A percentile compares a stretch with the other conserved stretches of the same genome.
These are phyloP conservation scores for Leucoraja ocellata DNA, from an alignment of 2,797 vertebrate genomes.

Conservation along the genomic window DNA sequence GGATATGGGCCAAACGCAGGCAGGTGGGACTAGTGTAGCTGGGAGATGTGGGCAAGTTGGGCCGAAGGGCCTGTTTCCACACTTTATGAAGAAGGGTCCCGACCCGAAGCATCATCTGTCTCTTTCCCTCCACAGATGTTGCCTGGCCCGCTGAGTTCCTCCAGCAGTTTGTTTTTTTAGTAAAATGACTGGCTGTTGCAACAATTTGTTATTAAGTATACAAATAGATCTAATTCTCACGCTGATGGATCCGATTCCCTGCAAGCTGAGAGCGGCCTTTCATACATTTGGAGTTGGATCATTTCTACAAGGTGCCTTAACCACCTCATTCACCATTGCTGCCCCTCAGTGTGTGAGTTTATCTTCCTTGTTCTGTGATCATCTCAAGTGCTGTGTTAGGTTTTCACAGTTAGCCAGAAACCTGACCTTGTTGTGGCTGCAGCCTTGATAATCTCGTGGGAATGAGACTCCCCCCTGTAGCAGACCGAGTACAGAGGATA, in stretches of 20 bases:
- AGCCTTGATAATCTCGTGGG: not conserved
- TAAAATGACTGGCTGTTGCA: not conserved
- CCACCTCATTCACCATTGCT: constrained; percentile 57
- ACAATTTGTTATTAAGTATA: not conserved
- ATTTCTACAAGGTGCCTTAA: constrained; percentile 62
- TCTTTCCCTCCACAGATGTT: too few relatives aligned
- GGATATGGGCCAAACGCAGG: too few relatives aligned
- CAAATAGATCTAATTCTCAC: not conserved
- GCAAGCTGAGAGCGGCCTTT: constrained; percentile 53
- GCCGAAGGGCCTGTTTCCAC: too few relatives aligned
- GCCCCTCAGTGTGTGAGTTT: constrained; percentile 65
- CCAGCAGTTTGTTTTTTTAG: too few relatives aligned
- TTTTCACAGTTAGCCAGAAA: not conserved
- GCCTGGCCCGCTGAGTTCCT: too few relatives aligned
- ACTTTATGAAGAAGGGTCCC: too few relatives aligned
- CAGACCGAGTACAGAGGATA: not conserved
- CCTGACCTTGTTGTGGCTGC: not conserved
- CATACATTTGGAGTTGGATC: constrained; percentile 63
- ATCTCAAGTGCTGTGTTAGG: not conserved
- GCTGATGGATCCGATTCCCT: constrained; percentile 56
- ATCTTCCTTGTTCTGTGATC: not conserved
- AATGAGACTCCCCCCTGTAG: not conserved
- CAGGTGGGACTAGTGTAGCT: too few relatives aligned
- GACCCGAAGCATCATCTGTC: too few relatives aligned
- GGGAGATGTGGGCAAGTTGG: too few relatives aligned